phyloP scores from a whole-genome alignment of 2,113 vertebrate genomes.

The Acanthisitta chloris region DNA sequence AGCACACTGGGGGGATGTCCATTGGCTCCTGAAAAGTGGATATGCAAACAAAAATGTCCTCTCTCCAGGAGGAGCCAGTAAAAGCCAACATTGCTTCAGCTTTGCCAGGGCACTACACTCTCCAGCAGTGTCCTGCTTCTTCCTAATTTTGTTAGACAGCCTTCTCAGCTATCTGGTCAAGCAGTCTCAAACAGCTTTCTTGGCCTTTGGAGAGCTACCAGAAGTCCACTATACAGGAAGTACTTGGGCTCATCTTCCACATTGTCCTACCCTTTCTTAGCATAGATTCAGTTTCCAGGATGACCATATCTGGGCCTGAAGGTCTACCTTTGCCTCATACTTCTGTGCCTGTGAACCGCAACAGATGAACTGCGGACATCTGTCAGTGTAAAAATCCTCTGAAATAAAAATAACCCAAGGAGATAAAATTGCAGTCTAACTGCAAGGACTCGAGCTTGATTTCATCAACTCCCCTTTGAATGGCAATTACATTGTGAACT shows the following conservation, averaged over 20 bases:
- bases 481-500: slow-evolving; percentile 12
- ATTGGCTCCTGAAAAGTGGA: not conserved
- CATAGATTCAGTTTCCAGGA: not conserved
- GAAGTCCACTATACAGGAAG: not conserved
- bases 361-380: not conserved
- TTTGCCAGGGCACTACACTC: not conserved
- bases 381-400: not conserved
- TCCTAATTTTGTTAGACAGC: not conserved
- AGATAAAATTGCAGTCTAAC: slow-evolving; percentile 4
- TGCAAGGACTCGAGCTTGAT: not conserved
- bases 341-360: not conserved
- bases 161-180: not conserved
- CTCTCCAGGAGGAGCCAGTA: not conserved
- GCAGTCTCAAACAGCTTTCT: not conserved
- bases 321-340: not conserved
- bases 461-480: slow-evolving; percentile 10
- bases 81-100: not conserved
- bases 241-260: not conserved
- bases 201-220: not conserved
- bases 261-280: not conserved
- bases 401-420: slow-evolving; percentile 10
- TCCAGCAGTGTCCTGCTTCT: not conserved
- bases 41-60: not conserved
- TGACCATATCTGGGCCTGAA: not conserved
- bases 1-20: accelerated